These are phyloP conservation scores for Ochlodes sylvanus DNA, from an alignment of 2,888 invertebrate species.

Conservation along the genomic window DNA sequence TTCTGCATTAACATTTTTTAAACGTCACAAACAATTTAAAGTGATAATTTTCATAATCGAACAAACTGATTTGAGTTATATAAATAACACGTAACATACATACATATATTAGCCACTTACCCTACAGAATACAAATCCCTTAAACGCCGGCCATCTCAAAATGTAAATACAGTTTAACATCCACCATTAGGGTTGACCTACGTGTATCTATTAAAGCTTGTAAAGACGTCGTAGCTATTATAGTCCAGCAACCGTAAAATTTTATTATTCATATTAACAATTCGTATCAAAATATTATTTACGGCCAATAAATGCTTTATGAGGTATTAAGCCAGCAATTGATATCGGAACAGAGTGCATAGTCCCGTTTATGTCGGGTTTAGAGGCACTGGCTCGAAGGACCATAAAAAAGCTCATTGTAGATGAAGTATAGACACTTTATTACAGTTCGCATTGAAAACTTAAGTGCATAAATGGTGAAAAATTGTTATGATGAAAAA, in stretches of 20 bases:
- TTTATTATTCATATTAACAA: constrained; percentile 46
- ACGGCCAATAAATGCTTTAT: constrained; percentile 50
- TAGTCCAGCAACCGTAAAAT: constrained; percentile 39
- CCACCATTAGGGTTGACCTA: too few relatives aligned
- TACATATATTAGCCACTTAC: too few relatives aligned
- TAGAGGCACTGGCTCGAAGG: constrained; percentile 5
- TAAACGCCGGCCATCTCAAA: too few relatives aligned
- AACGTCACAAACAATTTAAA: too few relatives aligned
- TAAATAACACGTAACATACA: too few relatives aligned
- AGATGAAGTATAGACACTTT: background rate
- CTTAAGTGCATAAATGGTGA: too few relatives aligned
- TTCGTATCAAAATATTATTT: constrained; percentile 48
- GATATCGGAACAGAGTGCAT: constrained; percentile 26
- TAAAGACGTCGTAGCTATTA: constrained; percentile 22
- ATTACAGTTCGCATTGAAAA: background rate
- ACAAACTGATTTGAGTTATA: too few relatives aligned
- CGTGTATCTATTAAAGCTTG: background rate
- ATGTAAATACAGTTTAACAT: too few relatives aligned
- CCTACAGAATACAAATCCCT: too few relatives aligned
- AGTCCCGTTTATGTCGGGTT: constrained; percentile 15
- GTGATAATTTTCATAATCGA: too few relatives aligned
- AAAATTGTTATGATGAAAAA: too few relatives aligned
- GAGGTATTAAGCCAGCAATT: constrained; percentile 30
- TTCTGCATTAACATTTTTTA: too few relatives aligned
- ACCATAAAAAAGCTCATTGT: constrained; percentile 11